Evolutionary conservation across 2,797 vertebrate genomes (phyloP).

Genomic region (Knipowitschia caucasica): DNA sequence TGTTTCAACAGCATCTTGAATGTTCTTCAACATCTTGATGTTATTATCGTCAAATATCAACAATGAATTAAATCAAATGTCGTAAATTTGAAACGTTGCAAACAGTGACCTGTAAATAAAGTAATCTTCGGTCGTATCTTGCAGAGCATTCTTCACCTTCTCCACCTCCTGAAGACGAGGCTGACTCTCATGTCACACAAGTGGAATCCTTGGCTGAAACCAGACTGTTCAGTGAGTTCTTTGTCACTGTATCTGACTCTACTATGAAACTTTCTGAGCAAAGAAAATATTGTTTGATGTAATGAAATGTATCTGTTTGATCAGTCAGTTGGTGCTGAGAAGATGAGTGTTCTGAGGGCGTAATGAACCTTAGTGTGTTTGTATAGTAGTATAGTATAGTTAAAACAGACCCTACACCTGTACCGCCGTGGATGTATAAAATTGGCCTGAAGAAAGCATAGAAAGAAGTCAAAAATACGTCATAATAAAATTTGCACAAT

Average conservation of each 20-base stretch:
- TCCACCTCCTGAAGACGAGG: constrained; percentile 1
- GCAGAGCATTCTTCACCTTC: constrained; percentile 19
- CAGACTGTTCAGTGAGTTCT: constrained; percentile 18
- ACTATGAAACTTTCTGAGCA: too few species aligned
- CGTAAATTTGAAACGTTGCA: too few species aligned
- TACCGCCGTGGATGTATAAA: too few species aligned
- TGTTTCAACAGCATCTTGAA: neutral
- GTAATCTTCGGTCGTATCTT: neutral
- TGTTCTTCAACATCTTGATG: neutral
- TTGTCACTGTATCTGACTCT: neutral
- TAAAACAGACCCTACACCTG: neutral
- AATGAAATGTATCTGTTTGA: too few species aligned
- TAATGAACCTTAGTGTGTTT: too few species aligned
- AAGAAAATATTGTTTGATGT: too few species aligned
- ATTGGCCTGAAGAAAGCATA: neutral
- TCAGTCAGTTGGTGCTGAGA: too few species aligned
- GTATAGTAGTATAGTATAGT: too few species aligned
- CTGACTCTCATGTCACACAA: neutral
- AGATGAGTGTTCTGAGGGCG: too few species aligned
- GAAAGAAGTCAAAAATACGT: neutral
- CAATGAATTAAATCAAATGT: too few species aligned
- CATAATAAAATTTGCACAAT: neutral
- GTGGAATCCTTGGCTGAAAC: neutral
- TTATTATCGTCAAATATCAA: neutral
- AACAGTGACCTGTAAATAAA: too few species aligned